Evolutionary conservation across 2,888 invertebrate genomes (phyloP).

Genomic region (Chrysotoxum bicinctum): DNA sequence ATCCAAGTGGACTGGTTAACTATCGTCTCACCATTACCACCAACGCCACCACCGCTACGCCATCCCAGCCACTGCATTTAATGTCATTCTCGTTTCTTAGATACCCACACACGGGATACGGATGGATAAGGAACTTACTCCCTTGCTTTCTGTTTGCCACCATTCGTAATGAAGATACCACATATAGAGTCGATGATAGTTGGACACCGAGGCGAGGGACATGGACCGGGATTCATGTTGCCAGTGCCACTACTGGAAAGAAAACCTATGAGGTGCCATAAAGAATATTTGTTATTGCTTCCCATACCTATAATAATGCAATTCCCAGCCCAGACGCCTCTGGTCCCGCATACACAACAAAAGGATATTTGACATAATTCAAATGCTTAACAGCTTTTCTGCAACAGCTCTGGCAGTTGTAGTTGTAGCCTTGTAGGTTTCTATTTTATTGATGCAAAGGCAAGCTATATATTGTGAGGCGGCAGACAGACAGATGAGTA

Average conservation of each 20-base stretch:
- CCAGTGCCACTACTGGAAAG: constrained; percentile 5
- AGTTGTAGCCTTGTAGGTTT: constrained; percentile 8
- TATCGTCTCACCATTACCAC: constrained; percentile 15
- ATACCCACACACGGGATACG: constrained; percentile 22
- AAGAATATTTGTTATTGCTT: constrained; percentile 71
- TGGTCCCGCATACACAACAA: constrained; percentile 54
- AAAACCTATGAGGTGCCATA: constrained; percentile 62
- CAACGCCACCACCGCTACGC: neutral
- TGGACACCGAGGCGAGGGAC: neutral
- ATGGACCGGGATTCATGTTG: neutral
- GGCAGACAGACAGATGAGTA: constrained; percentile 40
- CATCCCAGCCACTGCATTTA: constrained; percentile 48
- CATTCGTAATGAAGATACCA: constrained; percentile 67
- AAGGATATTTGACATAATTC: constrained; percentile 70
- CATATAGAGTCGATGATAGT: constrained; percentile 10
- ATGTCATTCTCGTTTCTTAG: constrained; percentile 51
- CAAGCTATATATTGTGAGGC: constrained; percentile 3
- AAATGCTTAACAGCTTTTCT: constrained; percentile 67
- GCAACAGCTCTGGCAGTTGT: constrained; percentile 18
- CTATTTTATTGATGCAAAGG: constrained; percentile 55
- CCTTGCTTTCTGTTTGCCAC: constrained; percentile 4
- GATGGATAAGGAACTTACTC: constrained; percentile 29
- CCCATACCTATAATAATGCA: constrained; percentile 43
- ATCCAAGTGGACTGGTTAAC: constrained; percentile 63
- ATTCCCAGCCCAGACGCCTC: constrained; percentile 56